Evolutionary conservation across 2,113 vertebrate genomes (phyloP), one percentile per base, ranked within the genome.

Genomic region (Irena cyanogastra): DNA sequence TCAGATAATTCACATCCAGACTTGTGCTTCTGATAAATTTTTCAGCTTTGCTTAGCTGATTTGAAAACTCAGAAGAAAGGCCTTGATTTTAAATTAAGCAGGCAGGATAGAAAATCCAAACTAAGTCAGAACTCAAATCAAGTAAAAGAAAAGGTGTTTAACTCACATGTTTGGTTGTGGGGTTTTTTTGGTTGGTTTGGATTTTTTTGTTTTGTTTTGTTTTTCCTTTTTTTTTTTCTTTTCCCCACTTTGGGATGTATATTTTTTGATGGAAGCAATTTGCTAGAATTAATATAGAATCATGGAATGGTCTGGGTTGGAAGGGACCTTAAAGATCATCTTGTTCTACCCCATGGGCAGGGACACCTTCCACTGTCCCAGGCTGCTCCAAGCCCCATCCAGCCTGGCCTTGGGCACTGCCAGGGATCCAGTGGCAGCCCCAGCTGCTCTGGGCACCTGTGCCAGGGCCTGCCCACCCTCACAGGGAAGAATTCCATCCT

Each of bases 371-470:
- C 39, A 7, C 33, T 28, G 0, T 33, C 54, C 64, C 54, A 61
- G 74, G 47, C 0, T 13, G 19, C 47, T 87, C n/a, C 39, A 5
- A 52, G 8, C 45, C 15, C 23, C 0, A 0, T 39, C 64, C 74
- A 61, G 0, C 23, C 64, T 16, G 39, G 16, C 28, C 41, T 53
- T 47, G 64, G 74, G 0, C 84, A 47, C 6, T 33, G 0, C 47
- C 56, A 41, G 56, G 47, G 64, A 70, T 63, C 21, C 83, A 77
- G 47, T n/a, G n/a, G 24, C 56, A 78, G 74, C 64, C 84, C 4
- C 64, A 78, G 74, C 64, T 54, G 0, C 74, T 39, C 56, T 87
- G 74, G 39, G 28, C 23, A 61, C 27, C 64, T 53, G 23, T 39
- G 15, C 64, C 64, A 78, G 64, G 47, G 5, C n/a, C 8, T 78